Evolutionary conservation across 2,888 invertebrate species (phyloP), one percentile per base, ranked within the genome.

Genomic region (Leptinotarsa juncta): DNA sequence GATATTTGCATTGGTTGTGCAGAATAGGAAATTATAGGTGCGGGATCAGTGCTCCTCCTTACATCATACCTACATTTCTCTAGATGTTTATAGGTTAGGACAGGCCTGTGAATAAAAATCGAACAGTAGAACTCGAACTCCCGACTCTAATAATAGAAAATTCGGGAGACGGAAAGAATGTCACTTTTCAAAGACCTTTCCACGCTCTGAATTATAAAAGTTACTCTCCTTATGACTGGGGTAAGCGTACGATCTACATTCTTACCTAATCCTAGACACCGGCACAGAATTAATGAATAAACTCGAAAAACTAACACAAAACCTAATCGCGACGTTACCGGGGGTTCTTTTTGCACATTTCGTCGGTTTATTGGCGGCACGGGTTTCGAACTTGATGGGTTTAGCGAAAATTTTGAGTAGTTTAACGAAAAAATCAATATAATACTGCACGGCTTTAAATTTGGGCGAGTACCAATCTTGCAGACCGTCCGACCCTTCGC

Each of bases 371-470:
- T 69, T 62, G 72, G 70, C 67, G 60, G 65, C 16, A 67, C 71
- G 67, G 73, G 42, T 73, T 69, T 51, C 73, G 67, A 77, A 77
- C 70, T 69, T 71, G 73, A 77, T 70, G 67, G 69, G 75, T 74
- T 78, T 77, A 68, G 71, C 74, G 77, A 71, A 76, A 77, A 81
- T 78, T 80, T 80, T 78, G 70, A 75, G 79, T 77, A 77, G 79
- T 80, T 81, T 79, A 78, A 72, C 75, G 79, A 83, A 83, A 82
- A 83, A 83, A 83, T 83, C 83, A 82, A 83, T 83, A 83, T 80
- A 81, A 79, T 79, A 79, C 79, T 79, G 78, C 78, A 79, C 80
- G 80, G 81, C 82, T 82, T 83, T 81, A 79, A 83, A 83, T 81
- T 83, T 82, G 83, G 83, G 83, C 83, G 83, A 83, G 83, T 82